Base-by-base conservation (phyloP, 92 coral and sea anemone species). In the Siderastrea siderea region DNA sequence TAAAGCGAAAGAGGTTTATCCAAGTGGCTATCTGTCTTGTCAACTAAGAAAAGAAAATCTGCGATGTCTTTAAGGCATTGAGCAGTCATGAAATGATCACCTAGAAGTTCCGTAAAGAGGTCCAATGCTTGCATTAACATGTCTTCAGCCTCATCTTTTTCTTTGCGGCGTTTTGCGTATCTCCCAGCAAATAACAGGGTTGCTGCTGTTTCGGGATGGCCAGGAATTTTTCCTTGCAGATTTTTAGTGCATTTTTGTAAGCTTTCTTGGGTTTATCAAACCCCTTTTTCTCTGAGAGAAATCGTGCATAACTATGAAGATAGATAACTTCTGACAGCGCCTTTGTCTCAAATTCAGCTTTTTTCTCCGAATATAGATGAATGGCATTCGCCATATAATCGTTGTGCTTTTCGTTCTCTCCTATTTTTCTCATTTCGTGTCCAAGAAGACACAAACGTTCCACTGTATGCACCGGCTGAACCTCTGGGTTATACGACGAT, bases 21-120 rank as follows among this genome's bases (percentile, higher is more conserved):
- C 2, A 62, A 11, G 6, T 14, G 4, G 12, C 46, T 54, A 5
- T 13, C 1, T 0, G 19, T 52, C 4, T 45, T 45, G 7, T 7
- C 19, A 46, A 0, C 43, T 26, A 53, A 44, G 72, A 83, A 74
- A 45, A 54, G 51, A 9, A 82, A 68, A 50, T 89, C 92, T 45
- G 92, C 84, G 17, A 89, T 51, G 47, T 57, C 84, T 57, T 83
- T 83, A 14, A 64, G 77, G n/a, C 82, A 46, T 44, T 67, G 77
- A 19, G 88, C 87, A 10, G 92, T 89, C 68, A 82, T 82, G 16
- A 83, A 43, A 58, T 89, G 92, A 4, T 62, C 61, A 7, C 88
- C 84, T 15, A 89, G 88, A 3, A 7, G 47, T 7, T 14, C 9
- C 49, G n/a, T 2, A 17, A 73, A 65, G 11, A 88, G 43, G 6